phyloP scores from a whole-genome alignment of 1,140 invertebrate genomes.

The Drosophila punjabiensis region DNA sequence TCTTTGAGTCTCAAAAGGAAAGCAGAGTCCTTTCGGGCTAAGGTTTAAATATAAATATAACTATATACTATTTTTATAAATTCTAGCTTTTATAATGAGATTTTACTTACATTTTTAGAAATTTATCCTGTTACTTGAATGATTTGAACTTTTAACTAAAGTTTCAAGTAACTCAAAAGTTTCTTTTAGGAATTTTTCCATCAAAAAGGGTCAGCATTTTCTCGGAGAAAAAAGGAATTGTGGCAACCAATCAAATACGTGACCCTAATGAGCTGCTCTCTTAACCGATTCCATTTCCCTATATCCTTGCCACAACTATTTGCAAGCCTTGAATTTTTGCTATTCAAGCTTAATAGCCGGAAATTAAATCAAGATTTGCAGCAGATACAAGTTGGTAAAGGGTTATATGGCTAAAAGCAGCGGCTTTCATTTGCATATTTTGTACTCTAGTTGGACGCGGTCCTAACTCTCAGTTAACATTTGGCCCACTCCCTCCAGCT shows the following conservation, averaged over 20 bases:
- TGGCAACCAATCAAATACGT: slow-evolving; percentile 5
- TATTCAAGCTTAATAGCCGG: slow-evolving; percentile 68
- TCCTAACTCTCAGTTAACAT: slow-evolving; percentile 38
- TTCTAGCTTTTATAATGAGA: neutral
- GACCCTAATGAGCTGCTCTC: slow-evolving; percentile 56
- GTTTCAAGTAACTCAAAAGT: neutral
- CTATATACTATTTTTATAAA: neutral
- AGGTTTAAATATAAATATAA: neutral
- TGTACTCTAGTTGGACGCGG: slow-evolving; percentile 27
- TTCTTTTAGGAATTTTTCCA: neutral
- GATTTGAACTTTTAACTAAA: no score
- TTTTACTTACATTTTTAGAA: neutral
- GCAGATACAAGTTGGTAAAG: neutral
- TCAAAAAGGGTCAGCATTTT: neutral
- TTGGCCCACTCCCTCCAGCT: slow-evolving; percentile 1
- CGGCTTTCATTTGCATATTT: slow-evolving; percentile 73
- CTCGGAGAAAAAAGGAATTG: neutral
- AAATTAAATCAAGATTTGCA: slow-evolving; percentile 81
- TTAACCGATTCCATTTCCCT: neutral
- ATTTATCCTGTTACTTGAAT: neutral
- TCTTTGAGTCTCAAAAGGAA: neutral
- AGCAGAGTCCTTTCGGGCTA: no score
- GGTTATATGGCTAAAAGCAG: slow-evolving; percentile 4
- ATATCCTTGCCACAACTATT: slow-evolving; percentile 53
- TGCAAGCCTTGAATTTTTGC: slow-evolving; percentile 16